Evolutionary conservation across 2,888 invertebrate species (phyloP), one percentile per base, ranked within the genome.

Genomic region (Spodoptera exigua): DNA sequence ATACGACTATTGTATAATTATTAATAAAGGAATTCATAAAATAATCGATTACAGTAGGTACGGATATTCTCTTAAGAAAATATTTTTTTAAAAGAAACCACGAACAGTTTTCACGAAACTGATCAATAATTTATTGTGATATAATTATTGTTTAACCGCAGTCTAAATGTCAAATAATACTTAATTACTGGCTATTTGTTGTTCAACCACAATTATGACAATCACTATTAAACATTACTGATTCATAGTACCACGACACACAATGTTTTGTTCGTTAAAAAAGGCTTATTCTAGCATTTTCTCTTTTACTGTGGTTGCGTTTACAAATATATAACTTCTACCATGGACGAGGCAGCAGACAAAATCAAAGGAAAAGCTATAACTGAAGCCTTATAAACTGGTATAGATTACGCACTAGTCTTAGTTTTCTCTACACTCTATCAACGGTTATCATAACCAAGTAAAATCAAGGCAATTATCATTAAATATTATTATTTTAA

Each of bases 401-500:
- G 58, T 44, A 44, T 32, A 21, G 64, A 44, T 58, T 47, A 34
- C n/a, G 13, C 39, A 35, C 0, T 0, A 27, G 7, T 11, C 9
- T 32, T 1, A 11, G 39, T 54, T 54, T 57, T 51, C 67, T 46
- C 62, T 43, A 11, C 0, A 7, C 11, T 34, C 9, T 52, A 56
- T 60, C 55, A 40, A 40, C 17, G 47, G 18, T 37, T 69, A 70
- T 65, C 46, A 54, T 41, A 37, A 40, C 0, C 13, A 41, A 55
- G 18, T 66, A 48, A 58, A 70, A 36, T 27, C 17, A 2, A 43
- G 41, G 62, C 40, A n/a, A 48, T 49, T 58, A 52, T 39, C 44
- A 44, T 58, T 61, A 34, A 61, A 52, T 41, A 52, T 37, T 16
- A 39, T 57, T 48, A 58, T 55, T 58, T 54, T 36, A 58, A 53